A percentile compares a stretch with the other conserved stretches of the same genome.
phyloP scores from a whole-genome alignment of 1,140 invertebrate species.

The Drosophila obscura region DNA sequence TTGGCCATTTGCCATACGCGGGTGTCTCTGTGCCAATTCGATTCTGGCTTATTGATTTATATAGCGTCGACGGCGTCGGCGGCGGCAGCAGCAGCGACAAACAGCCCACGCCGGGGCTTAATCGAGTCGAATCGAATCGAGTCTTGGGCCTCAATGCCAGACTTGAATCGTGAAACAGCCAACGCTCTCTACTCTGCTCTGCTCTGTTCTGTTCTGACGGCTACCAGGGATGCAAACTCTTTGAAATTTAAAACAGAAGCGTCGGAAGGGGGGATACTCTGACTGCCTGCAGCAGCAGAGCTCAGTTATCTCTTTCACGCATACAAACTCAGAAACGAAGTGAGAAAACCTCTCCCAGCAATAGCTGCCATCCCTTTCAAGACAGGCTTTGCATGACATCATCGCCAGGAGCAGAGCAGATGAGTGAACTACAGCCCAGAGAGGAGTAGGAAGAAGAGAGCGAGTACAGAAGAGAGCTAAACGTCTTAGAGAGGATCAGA shows the following conservation, averaged over 20 bases:
- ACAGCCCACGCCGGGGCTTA: slow-evolving; percentile 55
- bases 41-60: slow-evolving; percentile 69
- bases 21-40: slow-evolving; percentile 65
- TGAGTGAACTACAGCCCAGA: slow-evolving; percentile 1
- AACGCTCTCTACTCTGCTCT: slow-evolving; percentile 1
- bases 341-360: neutral
- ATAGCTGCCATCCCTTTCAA: neutral
- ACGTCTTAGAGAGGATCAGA: neutral
- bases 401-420: slow-evolving; percentile 9
- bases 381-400: slow-evolving; percentile 13
- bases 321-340: no score
- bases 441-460: slow-evolving; percentile 8
- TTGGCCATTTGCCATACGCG: slow-evolving; percentile 65
- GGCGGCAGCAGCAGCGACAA: neutral
- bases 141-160: slow-evolving; percentile 19
- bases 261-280: no score
- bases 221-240: slow-evolving; percentile 8
- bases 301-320: no score
- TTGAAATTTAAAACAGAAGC: no score
- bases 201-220: neutral
- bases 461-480: neutral
- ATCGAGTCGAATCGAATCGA: slow-evolving; percentile 23
- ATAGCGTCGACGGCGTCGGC: slow-evolving; percentile 30
- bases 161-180: neutral
- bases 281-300: no score